A percentile compares a stretch with the other conserved stretches of the same genome.
Evolutionary conservation across 2,888 invertebrate genomes (phyloP).

Genomic region (Temnothorax ravouxi): DNA sequence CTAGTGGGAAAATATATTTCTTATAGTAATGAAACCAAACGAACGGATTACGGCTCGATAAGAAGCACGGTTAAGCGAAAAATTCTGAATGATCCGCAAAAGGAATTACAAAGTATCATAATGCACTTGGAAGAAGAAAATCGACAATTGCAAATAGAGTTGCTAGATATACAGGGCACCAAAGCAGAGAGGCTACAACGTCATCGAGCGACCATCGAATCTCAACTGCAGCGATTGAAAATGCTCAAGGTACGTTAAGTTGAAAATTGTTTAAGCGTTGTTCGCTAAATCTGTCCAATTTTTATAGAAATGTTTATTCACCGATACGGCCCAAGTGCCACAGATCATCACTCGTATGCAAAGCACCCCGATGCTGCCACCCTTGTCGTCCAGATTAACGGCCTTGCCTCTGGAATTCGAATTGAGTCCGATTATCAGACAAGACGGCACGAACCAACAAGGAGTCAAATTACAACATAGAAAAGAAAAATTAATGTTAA

Average conservation of each 20-base stretch:
- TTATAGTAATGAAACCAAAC: constrained; percentile 77
- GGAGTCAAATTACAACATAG: constrained; percentile 86
- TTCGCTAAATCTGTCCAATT: constrained; percentile 23
- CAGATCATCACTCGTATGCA: constrained; percentile 81
- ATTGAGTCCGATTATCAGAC: constrained; percentile 84
- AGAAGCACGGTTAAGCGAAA: constrained; percentile 82
- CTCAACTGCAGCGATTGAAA: constrained; percentile 90
- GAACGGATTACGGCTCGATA: constrained; percentile 79
- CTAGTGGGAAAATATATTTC: background rate
- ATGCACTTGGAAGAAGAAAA: constrained; percentile 91
- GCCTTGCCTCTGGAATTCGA: constrained; percentile 83
- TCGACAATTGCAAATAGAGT: constrained; percentile 85
- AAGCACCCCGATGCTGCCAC: constrained; percentile 84
- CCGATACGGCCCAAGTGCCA: constrained; percentile 71
- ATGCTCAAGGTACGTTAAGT: constrained; percentile 88
- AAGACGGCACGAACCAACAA: constrained; percentile 69
- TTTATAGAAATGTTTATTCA: constrained; percentile 83
- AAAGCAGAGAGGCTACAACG: constrained; percentile 87
- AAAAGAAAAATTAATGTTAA: constrained; percentile 86
- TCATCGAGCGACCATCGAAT: constrained; percentile 89
- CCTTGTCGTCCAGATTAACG: constrained; percentile 79
- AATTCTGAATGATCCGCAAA: constrained; percentile 87
- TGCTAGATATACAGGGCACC: constrained; percentile 83
- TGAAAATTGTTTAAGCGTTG: constrained; percentile 21
- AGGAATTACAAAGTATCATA: constrained; percentile 91